Base-by-base conservation (phyloP, 2,113 vertebrate genomes). In the Polyodon spathula region DNA sequence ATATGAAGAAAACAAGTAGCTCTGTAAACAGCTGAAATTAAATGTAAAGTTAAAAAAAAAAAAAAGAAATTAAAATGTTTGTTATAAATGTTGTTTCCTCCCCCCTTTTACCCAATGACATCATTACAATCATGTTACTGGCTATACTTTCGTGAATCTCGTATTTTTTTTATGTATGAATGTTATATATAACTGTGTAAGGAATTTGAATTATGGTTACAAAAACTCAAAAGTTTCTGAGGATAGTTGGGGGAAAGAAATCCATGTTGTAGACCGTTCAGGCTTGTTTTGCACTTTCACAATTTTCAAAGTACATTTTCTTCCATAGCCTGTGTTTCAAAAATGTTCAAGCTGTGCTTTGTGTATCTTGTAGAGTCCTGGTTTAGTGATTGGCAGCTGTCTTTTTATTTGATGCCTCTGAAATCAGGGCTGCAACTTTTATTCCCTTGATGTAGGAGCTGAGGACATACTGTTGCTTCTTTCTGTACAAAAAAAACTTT, bases 281-380 rank as follows among this genome's bases (percentile, higher is more conserved):
- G 89, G 92, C 81, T 86, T 90, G 88, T 97, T 90, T 91, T 93
- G 92, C 91, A 95, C 93, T 95, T 93, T 87, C 85, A 86, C 89
- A 85, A 75, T 76, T 85, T 91, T 87, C 82, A 89, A 92, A 86
- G 78, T 84, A 89, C 80, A 63, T 93, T 93, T 87, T 92, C 90
- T 92, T 91, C 90, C 86, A 85, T 91, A 87, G 84, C 82, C 87
- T 92, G 92, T 95, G 90, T 87, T 82, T 92, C 84, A 76, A 79
- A 88, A 88, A 84, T 83, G 27, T 3, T 27, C 82, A 84, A 83
- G 78, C 87, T 81, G 59, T 71, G 81, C 88, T 81, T 86, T 89
- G 87, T 89, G 90, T 86, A 92, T 86, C 78, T 1, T 69, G 88
- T 92, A 87, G 83, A 80, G 87, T 92, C 87, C 76, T 86, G 78